Evolutionary conservation across 1,140 invertebrate species (phyloP).

Genomic region (Atopsyche davidsoni): DNA sequence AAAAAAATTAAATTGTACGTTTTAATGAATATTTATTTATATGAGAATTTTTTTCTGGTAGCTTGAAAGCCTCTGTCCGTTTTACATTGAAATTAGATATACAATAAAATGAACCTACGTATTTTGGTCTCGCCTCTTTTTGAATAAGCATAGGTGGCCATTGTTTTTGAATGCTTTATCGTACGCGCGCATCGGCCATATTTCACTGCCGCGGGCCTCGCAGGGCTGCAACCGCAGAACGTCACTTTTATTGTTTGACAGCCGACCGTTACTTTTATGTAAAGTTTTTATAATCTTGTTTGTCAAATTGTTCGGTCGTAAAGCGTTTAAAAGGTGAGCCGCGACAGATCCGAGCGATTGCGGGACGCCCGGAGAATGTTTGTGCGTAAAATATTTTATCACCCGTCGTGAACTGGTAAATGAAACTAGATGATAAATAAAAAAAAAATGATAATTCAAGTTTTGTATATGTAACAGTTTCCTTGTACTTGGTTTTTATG

Average conservation of each 20-base stretch:
- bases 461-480: too few relatives aligned
- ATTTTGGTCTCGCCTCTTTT: not conserved
- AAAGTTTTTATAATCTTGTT: constrained; percentile 29
- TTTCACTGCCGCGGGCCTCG: constrained; percentile 12
- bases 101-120: not conserved
- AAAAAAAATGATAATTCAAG: too few relatives aligned
- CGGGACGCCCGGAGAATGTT: too few relatives aligned
- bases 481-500: too few relatives aligned
- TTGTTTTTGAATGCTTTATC: constrained; percentile 19
- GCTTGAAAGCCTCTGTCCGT: not conserved
- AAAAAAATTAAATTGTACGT: not conserved
- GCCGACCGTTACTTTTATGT: constrained; percentile 29
- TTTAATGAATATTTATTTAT: not conserved
- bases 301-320: constrained; percentile 27
- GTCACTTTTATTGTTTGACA: constrained; percentile 29
- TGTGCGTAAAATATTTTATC: too few relatives aligned
- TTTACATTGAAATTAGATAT: constrained; percentile 3
- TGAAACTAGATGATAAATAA: too few relatives aligned
- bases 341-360: constrained; percentile 10
- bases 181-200: constrained; percentile 6
- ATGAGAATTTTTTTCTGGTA: not conserved
- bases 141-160: not conserved
- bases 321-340: constrained; percentile 22
- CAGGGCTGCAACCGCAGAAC: constrained; percentile 22
- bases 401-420: too few relatives aligned